Evolutionary conservation across 2,113 vertebrate species (phyloP).

Genomic region (Speoplatyrhinus poulsoni): DNA sequence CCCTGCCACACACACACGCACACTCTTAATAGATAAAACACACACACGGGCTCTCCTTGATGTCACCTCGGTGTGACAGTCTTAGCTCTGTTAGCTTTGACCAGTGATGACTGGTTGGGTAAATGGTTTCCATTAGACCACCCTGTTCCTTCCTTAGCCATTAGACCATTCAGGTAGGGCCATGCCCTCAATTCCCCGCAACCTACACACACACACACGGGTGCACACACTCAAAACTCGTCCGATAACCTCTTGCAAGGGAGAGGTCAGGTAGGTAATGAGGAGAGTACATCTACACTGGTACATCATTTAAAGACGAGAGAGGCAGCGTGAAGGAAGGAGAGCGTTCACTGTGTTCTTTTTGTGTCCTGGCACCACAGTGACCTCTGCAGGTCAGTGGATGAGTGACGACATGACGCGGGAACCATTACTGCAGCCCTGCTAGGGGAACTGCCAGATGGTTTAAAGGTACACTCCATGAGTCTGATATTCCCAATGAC

Average conservation of each 20-base stretch:
- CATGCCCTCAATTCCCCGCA: slow-evolving; percentile 45
- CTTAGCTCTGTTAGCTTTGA: slow-evolving; percentile 4
- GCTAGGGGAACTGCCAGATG: neutral
- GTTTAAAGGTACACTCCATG: neutral
- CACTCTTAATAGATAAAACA: neutral
- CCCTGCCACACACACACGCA: neutral
- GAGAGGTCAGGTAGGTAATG: slow-evolving; percentile 16
- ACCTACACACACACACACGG: slow-evolving; percentile 4
- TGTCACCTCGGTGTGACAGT: slow-evolving; percentile 23
- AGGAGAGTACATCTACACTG: slow-evolving; percentile 13
- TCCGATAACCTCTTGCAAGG: slow-evolving; percentile 23
- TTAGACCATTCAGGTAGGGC: slow-evolving; percentile 37
- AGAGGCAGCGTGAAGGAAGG: neutral
- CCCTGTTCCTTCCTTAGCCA: slow-evolving; percentile 32
- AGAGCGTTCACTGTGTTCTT: neutral
- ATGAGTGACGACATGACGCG: neutral
- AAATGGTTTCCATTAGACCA: slow-evolving; percentile 48
- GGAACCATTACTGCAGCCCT: neutral
- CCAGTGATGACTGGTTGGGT: slow-evolving; percentile 14
- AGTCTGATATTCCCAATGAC: too few species aligned
- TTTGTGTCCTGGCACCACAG: neutral
- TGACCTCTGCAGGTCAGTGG: neutral
- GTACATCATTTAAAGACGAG: neutral
- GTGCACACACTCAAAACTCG: neutral
- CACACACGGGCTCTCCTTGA: slow-evolving; percentile 22